Base-by-base conservation (phyloP, 2,113 vertebrate genomes). In the Proteles cristata region DNA sequence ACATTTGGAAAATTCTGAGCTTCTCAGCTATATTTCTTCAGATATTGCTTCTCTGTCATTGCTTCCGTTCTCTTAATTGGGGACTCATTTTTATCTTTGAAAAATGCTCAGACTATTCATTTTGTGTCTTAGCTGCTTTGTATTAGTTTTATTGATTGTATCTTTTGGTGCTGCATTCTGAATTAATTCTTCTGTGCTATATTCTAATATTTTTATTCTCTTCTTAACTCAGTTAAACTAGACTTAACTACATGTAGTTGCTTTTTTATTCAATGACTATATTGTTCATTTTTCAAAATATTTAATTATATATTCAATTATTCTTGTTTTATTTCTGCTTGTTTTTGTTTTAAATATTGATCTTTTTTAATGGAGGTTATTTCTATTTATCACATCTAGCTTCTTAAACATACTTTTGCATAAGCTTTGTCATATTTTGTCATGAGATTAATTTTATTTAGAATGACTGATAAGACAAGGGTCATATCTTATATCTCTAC, bases 271-370 rank as follows among this genome's bases (percentile, higher is more conserved):
- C 31, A 94, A 8, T 86, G 33, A 74, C 3, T 76, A 15, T 55
- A 65, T 50, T 92, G 93, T 90, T 69, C 14, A 61, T 39, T 43
- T 88, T 96, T 85, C 31, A 86, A 83, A 91, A 86, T 82, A 94
- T 61, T 39, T 39, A 39, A 39, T 88, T 73, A 6, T 2, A 0
- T 81, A 96, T 82, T 96, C 26, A 80, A 12, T 90, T 96, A 1
- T 83, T 87, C 26, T 90, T 43, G 2, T 83, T 95, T 93, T 79
- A 50, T 77, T 91, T 94, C n/a, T 93, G 21, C 19, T 35, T 90
- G 7, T n/a, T 83, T 93, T 82, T 76, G 4, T 53, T 88, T 85
- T 48, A 61, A 91, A 65, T 68, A 76, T 26, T 87, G 39, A 6
- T 80, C 17, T 87, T 87, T 79, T 84, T 76, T 43, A 89, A 66